A percentile compares a stretch with the other conserved stretches of the same genome.
These are phyloP conservation scores for Malacoraja senta DNA, from an alignment of 2,797 vertebrate genomes.

Conservation along the genomic window DNA sequence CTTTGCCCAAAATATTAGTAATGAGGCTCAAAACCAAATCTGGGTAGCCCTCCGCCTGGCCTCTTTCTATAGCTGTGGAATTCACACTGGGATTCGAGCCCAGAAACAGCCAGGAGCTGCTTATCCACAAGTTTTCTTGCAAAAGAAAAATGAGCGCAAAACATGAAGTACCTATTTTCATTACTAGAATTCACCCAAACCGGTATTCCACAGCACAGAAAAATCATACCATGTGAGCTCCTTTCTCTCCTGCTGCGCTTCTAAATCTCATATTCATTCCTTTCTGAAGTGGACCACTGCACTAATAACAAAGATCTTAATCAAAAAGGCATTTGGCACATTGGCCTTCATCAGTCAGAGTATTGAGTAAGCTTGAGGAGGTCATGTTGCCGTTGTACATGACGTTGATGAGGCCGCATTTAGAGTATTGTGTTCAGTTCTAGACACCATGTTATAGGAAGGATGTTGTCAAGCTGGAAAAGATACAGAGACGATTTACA, in stretches of 20 bases:
- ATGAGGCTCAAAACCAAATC: background rate
- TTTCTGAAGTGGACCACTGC: background rate
- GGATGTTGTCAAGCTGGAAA: no score
- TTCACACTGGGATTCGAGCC: background rate
- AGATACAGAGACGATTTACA: no score
- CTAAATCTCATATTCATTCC: background rate
- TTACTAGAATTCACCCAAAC: background rate
- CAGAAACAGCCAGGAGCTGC: background rate
- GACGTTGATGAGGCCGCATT: no score
- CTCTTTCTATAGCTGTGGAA: background rate
- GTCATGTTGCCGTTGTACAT: no score
- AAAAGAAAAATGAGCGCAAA: background rate
- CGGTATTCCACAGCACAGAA: background rate
- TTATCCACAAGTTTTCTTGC: background rate
- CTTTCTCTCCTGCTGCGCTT: background rate
- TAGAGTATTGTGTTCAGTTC: no score
- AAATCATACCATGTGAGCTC: background rate
- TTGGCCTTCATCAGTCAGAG: no score
- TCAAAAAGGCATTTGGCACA: no score
- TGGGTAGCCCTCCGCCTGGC: background rate
- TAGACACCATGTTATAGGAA: no score
- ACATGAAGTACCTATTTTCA: background rate
- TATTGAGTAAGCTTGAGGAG: no score
- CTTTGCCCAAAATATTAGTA: background rate
- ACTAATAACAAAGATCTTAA: background rate